Evolutionary conservation across 2,888 invertebrate genomes (phyloP).

Genomic region (Melolontha melolontha): DNA sequence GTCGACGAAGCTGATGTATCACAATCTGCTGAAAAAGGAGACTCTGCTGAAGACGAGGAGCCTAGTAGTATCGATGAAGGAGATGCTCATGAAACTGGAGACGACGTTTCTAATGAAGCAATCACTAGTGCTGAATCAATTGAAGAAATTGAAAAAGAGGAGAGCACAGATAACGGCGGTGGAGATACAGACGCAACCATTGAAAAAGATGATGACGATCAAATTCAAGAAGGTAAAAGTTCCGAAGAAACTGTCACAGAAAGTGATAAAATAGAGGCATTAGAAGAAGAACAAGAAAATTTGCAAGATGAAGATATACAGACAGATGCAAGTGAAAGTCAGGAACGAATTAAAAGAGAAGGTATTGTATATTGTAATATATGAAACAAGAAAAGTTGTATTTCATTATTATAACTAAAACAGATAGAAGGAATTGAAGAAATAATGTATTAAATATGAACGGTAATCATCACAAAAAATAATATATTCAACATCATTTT

Average conservation of each 20-base stretch:
- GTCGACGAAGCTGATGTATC: slow-evolving; percentile 28
- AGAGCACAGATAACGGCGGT: slow-evolving; percentile 2
- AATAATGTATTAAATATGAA: too few species aligned
- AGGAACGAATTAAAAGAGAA: slow-evolving; percentile 45
- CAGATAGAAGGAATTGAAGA: too few species aligned
- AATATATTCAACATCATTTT: too few species aligned
- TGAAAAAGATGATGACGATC: slow-evolving; percentile 17
- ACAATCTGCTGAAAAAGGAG: slow-evolving; percentile 41
- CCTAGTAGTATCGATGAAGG: neutral
- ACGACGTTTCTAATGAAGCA: slow-evolving; percentile 41
- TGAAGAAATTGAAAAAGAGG: slow-evolving; percentile 36
- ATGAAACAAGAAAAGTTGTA: too few species aligned
- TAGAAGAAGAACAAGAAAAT: slow-evolving; percentile 36
- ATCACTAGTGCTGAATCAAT: slow-evolving; percentile 30
- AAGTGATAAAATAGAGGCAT: slow-evolving; percentile 6
- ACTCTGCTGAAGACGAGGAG: slow-evolving; percentile 37
- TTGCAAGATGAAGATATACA: slow-evolving; percentile 42
- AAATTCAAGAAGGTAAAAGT: slow-evolving; percentile 28
- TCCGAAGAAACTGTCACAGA: slow-evolving; percentile 46
- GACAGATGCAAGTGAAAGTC: slow-evolving; percentile 44
- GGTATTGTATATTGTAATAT: slow-evolving; percentile 39
- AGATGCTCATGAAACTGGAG: slow-evolving; percentile 28
- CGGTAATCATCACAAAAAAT: too few species aligned
- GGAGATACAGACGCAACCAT: neutral
- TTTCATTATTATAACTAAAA: too few species aligned